Conservation (phyloP, 2,797 vertebrate species). For the Anguilla megastoma region DNA sequence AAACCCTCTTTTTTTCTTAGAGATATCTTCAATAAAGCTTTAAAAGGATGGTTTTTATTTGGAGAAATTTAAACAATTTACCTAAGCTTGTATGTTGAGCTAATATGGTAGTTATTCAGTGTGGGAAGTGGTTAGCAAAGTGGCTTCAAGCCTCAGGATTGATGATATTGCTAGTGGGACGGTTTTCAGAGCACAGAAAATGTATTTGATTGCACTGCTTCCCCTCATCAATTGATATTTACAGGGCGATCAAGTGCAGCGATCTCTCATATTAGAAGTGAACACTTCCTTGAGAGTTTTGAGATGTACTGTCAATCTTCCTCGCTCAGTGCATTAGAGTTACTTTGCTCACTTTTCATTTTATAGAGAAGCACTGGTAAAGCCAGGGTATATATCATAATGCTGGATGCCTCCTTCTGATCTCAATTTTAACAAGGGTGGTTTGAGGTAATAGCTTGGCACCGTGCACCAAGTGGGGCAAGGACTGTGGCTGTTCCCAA, state of each 20-base stretch:
- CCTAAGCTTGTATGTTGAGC: background rate
- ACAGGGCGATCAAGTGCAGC: background rate
- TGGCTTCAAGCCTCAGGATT: background rate
- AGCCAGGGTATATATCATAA: background rate
- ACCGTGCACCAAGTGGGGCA: background rate
- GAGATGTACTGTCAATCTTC: background rate
- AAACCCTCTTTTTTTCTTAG: background rate
- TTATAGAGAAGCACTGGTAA: background rate
- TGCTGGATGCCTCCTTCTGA: background rate
- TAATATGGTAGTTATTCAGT: background rate
- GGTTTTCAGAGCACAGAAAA: background rate
- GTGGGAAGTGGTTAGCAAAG: background rate
- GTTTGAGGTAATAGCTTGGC: background rate
- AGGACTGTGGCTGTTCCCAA: background rate
- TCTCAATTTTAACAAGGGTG: background rate
- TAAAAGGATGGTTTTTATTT: background rate
- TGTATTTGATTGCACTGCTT: background rate
- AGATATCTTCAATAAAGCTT: background rate
- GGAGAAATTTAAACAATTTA: background rate
- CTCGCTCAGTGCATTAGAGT: background rate
- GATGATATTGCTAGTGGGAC: background rate
- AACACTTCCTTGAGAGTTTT: background rate
- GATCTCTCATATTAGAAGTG: background rate
- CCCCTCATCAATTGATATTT: background rate
- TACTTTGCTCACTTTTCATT: background rate